These are phyloP conservation scores for Ammodytes dubius DNA, from an alignment of 2,113 vertebrate species.

Conservation along the genomic window DNA sequence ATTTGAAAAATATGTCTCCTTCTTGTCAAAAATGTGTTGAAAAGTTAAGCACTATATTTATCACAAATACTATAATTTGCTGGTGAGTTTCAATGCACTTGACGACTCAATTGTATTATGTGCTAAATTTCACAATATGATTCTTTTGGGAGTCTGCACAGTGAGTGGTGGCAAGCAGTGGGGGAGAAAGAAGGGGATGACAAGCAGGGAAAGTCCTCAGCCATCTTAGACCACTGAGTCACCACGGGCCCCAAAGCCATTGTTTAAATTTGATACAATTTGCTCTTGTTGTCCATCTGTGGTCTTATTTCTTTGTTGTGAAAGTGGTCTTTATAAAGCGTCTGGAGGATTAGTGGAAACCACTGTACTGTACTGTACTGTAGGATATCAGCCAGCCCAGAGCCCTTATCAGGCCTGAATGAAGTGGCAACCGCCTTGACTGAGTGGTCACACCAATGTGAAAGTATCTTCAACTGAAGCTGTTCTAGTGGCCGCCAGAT, in stretches of 20 bases:
- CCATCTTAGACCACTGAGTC: not conserved
- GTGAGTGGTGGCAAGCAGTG: not conserved
- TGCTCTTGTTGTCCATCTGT: constrained; percentile 29
- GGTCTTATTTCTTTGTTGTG: constrained; percentile 8
- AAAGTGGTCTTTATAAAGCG: not conserved
- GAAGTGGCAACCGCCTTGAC: not conserved
- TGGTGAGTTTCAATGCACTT: not conserved
- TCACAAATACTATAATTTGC: not conserved
- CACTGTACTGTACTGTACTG: not conserved
- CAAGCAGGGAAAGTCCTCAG: constrained; percentile 1
- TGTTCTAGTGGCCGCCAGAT: not conserved
- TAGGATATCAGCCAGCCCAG: not conserved
- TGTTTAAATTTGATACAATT: constrained; percentile 24
- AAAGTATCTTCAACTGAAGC: not conserved
- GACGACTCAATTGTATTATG: not conserved
- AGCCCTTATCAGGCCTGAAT: constrained; percentile 1
- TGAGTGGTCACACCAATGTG: not conserved
- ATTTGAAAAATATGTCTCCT: not conserved
- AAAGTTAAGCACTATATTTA: not conserved
- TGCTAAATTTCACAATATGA: not conserved
- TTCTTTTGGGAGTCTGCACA: not conserved
- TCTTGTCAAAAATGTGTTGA: not conserved
- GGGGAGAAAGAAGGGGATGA: not conserved
- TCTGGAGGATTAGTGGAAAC: not conserved
- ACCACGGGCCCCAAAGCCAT: not conserved